Evolutionary conservation across 2,888 invertebrate genomes (phyloP).

Genomic region (Pristionchus maxplancki): DNA sequence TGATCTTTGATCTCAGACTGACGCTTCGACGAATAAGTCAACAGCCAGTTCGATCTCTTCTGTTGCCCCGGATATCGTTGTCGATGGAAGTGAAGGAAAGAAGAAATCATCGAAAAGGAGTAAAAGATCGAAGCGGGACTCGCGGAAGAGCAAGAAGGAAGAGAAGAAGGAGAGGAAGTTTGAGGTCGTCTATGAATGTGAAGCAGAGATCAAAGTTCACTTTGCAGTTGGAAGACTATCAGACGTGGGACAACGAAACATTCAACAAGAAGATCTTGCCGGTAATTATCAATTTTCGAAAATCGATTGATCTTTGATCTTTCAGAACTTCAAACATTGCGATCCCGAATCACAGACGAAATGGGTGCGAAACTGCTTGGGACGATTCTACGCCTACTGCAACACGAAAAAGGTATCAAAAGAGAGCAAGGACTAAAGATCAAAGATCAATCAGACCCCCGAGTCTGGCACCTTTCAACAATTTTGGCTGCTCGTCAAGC

Average conservation of each 20-base stretch:
- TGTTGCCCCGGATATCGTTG: neutral
- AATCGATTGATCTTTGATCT: neutral
- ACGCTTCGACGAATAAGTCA: neutral
- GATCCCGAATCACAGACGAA: neutral
- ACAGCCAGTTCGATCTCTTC: neutral
- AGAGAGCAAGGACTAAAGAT: neutral
- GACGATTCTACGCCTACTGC: slow-evolving; percentile 18
- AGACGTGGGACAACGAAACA: neutral
- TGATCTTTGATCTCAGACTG: neutral
- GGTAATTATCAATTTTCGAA: neutral
- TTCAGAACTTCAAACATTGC: neutral
- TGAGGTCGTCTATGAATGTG: neutral
- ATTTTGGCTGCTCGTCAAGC: slow-evolving; percentile 12
- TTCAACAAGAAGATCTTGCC: neutral
- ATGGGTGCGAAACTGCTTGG: neutral
- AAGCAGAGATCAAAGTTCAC: neutral
- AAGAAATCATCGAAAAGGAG: neutral
- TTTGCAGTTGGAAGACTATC: slow-evolving; percentile 2
- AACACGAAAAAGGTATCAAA: neutral
- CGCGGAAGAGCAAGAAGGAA: neutral
- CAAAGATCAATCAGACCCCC: neutral
- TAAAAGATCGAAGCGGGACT: neutral
- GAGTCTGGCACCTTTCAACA: neutral
- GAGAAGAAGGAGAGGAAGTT: neutral
- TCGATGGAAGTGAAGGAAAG: neutral